Evolutionary conservation across 2,113 vertebrate species (phyloP), one percentile per base, ranked within the genome.

Genomic region (Cercocebus atys): DNA sequence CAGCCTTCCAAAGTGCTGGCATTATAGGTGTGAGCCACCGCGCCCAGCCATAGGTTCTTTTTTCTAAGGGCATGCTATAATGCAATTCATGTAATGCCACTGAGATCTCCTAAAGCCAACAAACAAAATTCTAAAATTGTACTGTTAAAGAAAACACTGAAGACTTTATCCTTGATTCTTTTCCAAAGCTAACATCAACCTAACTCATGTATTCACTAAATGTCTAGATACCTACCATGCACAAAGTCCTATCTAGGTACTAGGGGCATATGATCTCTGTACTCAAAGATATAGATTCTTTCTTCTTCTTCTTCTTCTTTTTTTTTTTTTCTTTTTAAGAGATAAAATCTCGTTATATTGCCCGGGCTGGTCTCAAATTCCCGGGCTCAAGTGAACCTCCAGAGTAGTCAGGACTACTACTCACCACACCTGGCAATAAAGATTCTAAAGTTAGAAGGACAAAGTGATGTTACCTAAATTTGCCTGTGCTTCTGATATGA

Each of bases 71-170:
- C 76, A 66, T 12, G 79, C 10, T 86, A 35, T 76, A 89, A 85
- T 68, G 12, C 35, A 84, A 78, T 93, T 73, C 84, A 90, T 84
- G 22, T 78, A 80, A 90, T 16, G 35, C 27, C 55, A 57, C 6
- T 47, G 50, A 85, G 59, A 59, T 94, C 85, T 93, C 73, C 47
- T 66, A 75, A 18, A 80, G 59, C 78, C 73, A 95, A 90, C 17
- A 80, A 90, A 90, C 66, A 27, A 40, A 95, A 95, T 96, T 79
- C 25, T 61, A 83, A 94, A 89, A 66, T 59, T 96, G 92, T 86
- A 93, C 7, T 70, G 4, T 85, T 66, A 75, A 64, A 57, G 35
- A 95, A 92, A 27, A 94, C 16, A 82, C 27, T 88, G 20, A 23
- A 79, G 18, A 82, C 2, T 6, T 92, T 64, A 89, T 72, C 61